Percentiles rank a stretch among this genome's conserved stretches.
Conservation (phyloP, 1,140 invertebrate genomes). For the Oncopodura yosiiana region DNA sequence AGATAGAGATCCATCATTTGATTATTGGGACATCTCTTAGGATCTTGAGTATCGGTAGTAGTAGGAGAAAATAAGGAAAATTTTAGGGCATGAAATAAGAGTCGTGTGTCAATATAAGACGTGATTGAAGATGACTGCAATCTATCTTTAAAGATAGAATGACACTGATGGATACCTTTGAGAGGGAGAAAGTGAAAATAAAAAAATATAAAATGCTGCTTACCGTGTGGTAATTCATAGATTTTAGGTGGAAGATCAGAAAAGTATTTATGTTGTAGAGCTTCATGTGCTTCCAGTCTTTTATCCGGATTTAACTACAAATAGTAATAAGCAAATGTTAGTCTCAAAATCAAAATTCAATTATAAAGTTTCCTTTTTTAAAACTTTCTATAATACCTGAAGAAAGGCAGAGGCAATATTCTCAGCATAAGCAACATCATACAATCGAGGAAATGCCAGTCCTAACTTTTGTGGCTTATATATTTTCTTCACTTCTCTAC, state of each 20-base stretch:
- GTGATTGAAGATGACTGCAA: slow-evolving; percentile 20
- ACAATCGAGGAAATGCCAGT: slow-evolving; percentile 74
- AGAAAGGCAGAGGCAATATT: slow-evolving; percentile 72
- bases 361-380: background rate
- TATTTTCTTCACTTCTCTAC: slow-evolving; percentile 64
- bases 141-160: slow-evolving; percentile 16
- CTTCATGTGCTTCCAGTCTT: slow-evolving; percentile 75
- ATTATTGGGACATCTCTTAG: too few species aligned
- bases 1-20: slow-evolving; percentile 7
- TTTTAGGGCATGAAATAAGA: background rate
- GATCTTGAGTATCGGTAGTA: too few species aligned
- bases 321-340: slow-evolving; percentile 20
- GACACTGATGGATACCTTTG: slow-evolving; percentile 26
- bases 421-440: slow-evolving; percentile 77
- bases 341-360: slow-evolving; percentile 5
- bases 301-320: slow-evolving; percentile 71
- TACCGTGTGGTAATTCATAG: slow-evolving; percentile 80
- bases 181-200: too few species aligned
- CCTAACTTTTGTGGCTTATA: slow-evolving; percentile 69
- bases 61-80: too few species aligned
- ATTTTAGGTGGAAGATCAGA: slow-evolving; percentile 74
- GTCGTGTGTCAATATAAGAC: too few species aligned
- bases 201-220: slow-evolving; percentile 37
- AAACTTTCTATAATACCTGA: slow-evolving; percentile 42
- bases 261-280: slow-evolving; percentile 85